Evolutionary conservation across 2,797 vertebrate species (phyloP).

Genomic region (Enteromius fasciolatus): DNA sequence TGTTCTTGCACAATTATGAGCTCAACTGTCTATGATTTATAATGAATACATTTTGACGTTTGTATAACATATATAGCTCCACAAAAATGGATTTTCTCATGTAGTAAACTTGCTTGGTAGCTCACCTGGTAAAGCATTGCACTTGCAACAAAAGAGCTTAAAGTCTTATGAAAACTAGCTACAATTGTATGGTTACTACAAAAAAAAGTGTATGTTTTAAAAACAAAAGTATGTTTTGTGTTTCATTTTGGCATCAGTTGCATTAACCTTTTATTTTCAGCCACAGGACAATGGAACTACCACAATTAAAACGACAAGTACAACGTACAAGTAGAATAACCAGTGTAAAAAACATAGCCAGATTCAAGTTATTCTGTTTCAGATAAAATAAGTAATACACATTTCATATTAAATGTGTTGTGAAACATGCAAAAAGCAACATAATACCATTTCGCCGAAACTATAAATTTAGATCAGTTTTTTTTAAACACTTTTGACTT

Average conservation of each 20-base stretch:
- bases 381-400: background rate
- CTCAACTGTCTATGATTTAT: background rate
- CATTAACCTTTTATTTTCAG: background rate
- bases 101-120: slow-evolving; percentile 2
- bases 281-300: background rate
- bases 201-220: background rate
- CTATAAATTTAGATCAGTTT: background rate
- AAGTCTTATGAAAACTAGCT: background rate
- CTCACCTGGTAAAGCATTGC: background rate
- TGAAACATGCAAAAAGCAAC: background rate
- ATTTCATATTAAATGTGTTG: background rate
- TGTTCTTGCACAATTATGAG: background rate
- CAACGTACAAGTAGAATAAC: background rate
- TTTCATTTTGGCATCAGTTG: background rate
- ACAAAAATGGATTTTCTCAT: background rate
- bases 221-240: background rate
- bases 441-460: background rate
- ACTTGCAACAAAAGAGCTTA: background rate
- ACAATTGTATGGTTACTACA: background rate
- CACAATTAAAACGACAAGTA: too few relatives aligned
- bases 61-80: background rate
- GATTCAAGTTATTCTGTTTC: background rate
- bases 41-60: background rate
- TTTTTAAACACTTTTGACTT: background rate
- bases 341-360: background rate